Evolutionary conservation across 2,113 vertebrate genomes (phyloP), one percentile per base, ranked within the genome.

Genomic region (Uropsilus gracilis): DNA sequence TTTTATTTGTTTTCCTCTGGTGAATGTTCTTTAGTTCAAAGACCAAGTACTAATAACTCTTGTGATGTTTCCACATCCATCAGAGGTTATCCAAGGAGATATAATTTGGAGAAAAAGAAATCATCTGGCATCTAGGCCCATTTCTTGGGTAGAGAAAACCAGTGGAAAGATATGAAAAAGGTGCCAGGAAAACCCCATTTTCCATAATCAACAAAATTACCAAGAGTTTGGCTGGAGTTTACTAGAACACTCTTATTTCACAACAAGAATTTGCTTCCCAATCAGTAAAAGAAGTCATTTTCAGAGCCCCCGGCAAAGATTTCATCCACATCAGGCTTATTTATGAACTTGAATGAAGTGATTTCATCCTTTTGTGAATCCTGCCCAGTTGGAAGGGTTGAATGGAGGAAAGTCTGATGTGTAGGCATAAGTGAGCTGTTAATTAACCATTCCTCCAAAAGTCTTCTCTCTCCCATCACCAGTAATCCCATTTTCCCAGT

Each of bases 171-270:
- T 63, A 86, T 75, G 55, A 39, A 77, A 69, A 84, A 78, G 30
- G 53, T 93, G 55, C 83, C 91, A 96, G 55, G 76, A 94, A 96
- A 96, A 86, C 28, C 12, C 44, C 84, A 87, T 93, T 97, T 95
- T 97, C 71, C 76, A 64, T 87, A 91, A 96, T 94, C 86, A 93
- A 84, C 68, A 86, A 95, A 63, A 32, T 90, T 48, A 95, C 86
- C 84, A 92, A 94, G 48, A 94, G 44, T 76, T 95, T 96, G 94
- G 86, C 83, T 89, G 63, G n/a, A 26, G 18, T 93, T 85, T 96
- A 44, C 20, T 46, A 89, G 57, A 81, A 16, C 8, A 77, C 86
- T 93, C 76, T 84, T 30, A 94, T 97, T 97, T 97, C 84, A 95
- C 59, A 92, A 71, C 53, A 97, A 97, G 69, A 89, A 81, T 94